phyloP scores from a whole-genome alignment of 2,888 invertebrate species.

The Adelognathus sp. region DNA sequence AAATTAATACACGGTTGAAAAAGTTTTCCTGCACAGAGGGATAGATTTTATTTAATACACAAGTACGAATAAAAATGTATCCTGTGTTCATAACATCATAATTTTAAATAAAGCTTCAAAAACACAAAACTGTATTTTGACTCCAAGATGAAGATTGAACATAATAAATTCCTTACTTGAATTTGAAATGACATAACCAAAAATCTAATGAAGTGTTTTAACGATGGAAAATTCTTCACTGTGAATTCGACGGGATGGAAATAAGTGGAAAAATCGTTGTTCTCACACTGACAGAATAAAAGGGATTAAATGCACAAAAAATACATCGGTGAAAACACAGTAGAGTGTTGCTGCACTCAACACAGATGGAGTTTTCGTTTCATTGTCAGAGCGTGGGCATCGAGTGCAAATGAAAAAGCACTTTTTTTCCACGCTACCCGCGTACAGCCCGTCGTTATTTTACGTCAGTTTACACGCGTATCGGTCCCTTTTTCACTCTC shows the following conservation, averaged over 20 bases:
- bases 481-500: conserved; percentile 44
- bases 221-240: conserved; percentile 7
- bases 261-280: neutral
- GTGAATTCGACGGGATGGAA: conserved; percentile 27
- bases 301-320: conserved; percentile 55
- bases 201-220: no score
- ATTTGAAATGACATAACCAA: no score
- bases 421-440: conserved; percentile 61
- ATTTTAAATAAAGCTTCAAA: no score
- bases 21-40: neutral
- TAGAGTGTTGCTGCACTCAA: neutral
- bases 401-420: conserved; percentile 65
- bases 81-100: no score
- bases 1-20: neutral
- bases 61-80: no score
- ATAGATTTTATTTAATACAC: neutral
- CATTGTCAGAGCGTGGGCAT: conserved; percentile 41
- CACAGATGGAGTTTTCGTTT: conserved; percentile 26
- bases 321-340: conserved; percentile 35
- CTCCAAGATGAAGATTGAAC: no score
- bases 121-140: no score
- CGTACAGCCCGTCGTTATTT: conserved; percentile 63
- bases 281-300: conserved; percentile 8
- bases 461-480: conserved; percentile 58
- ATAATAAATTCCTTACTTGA: no score